Evolutionary conservation across 64 coral and sea anemone species (phyloP).

Genomic region (Actinia tenebrosa): DNA sequence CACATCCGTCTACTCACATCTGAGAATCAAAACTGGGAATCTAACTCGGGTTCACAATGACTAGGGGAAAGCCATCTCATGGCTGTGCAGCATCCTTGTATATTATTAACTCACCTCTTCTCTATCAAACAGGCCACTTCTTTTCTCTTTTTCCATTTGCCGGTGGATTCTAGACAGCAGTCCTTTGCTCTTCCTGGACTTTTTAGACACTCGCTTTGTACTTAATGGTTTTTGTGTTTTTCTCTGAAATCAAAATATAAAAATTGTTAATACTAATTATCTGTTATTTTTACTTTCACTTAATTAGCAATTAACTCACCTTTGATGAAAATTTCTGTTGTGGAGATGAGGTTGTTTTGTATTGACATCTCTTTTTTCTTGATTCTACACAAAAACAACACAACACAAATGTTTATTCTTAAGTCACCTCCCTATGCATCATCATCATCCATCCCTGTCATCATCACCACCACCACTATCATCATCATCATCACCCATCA

Average conservation of each 20-base stretch:
- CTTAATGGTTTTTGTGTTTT: slow-evolving; percentile 60
- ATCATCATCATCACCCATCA: too few relatives aligned
- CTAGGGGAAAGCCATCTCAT: too few relatives aligned
- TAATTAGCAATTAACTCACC: background rate
- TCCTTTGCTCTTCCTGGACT: slow-evolving; percentile 83
- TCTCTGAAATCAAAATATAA: slow-evolving; percentile 32
- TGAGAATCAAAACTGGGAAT: too few relatives aligned
- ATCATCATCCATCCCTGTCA: too few relatives aligned
- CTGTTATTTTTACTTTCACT: background rate
- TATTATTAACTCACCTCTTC: slow-evolving; percentile 55
- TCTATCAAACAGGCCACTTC: slow-evolving; percentile 91
- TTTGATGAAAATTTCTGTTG: background rate
- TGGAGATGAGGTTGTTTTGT: background rate
- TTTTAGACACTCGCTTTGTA: slow-evolving; percentile 71
- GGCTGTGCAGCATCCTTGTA: background rate
- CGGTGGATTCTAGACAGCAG: slow-evolving; percentile 76
- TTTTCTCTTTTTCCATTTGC: slow-evolving; percentile 89
- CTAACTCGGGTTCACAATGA: too few relatives aligned
- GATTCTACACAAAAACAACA: background rate
- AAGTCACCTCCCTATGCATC: too few relatives aligned
- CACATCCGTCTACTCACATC: too few relatives aligned
- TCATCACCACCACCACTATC: too few relatives aligned
- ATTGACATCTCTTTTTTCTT: background rate
- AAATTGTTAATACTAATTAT: too few relatives aligned
- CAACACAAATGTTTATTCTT: too few relatives aligned